Evolutionary conservation across 2,797 vertebrate species (phyloP).

Genomic region (Pseudomugil gertrudae): DNA sequence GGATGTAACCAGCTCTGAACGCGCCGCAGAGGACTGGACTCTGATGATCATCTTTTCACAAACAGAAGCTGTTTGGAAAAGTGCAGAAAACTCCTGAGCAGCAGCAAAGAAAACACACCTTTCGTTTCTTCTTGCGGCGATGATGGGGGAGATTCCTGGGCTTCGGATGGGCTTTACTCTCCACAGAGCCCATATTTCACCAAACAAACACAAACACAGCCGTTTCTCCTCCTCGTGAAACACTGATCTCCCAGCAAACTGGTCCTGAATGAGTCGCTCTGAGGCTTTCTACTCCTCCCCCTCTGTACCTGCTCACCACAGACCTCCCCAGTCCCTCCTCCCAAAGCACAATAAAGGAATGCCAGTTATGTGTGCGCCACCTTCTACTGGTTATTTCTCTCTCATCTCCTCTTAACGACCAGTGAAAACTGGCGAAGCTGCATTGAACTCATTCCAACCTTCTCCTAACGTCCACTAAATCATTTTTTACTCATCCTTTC

Average conservation of each 20-base stretch:
- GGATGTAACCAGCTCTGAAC: not conserved
- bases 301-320: constrained; percentile 52
- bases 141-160: constrained; percentile 18
- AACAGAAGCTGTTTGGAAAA: too few species aligned
- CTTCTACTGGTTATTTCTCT: constrained; percentile 10
- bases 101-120: constrained; percentile 55
- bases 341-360: constrained; percentile 51
- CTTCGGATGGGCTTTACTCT: constrained; percentile 55
- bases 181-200: constrained; percentile 66
- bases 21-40: too few species aligned
- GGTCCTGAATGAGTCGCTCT: constrained; percentile 7
- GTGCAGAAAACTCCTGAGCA: not conserved
- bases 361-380: constrained; percentile 43
- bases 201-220: constrained; percentile 12
- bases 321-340: constrained; percentile 23
- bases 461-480: not conserved
- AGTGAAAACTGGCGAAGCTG: constrained; percentile 7
- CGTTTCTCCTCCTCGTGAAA: not conserved
- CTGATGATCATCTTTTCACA: too few species aligned
- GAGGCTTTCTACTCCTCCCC: constrained; percentile 48
- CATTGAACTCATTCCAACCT: constrained; percentile 1
- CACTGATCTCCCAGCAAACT: not conserved
- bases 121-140: constrained; percentile 60
- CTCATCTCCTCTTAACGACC: not conserved
- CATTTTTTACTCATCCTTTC: not conserved